These are phyloP conservation scores for Lymantria dispar DNA, from an alignment of 2,888 invertebrate species.

Conservation along the genomic window DNA sequence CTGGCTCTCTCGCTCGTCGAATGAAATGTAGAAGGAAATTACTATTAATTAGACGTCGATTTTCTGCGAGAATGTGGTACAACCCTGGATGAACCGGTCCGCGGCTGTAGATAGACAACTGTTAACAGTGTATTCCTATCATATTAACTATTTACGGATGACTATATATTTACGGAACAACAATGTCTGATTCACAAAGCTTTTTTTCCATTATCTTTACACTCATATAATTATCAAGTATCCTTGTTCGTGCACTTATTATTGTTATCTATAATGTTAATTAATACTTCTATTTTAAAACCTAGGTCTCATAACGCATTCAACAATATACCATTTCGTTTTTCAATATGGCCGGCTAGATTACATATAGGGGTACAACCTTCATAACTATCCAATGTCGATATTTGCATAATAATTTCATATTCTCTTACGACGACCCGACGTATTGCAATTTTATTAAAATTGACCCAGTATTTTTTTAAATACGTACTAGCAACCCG, in stretches of 20 bases:
- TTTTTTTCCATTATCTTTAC: background rate
- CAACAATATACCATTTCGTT: constrained; percentile 3
- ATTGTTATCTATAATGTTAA: background rate
- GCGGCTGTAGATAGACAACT: too few species aligned
- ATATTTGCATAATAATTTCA: constrained; percentile 26
- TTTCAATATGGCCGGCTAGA: background rate
- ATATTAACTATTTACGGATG: too few species aligned
- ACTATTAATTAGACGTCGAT: too few species aligned
- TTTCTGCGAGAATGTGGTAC: too few species aligned
- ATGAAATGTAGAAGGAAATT: too few species aligned
- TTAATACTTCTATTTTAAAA: constrained; percentile 1
- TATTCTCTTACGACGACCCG: constrained; percentile 7
- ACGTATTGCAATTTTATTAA: constrained; percentile 3
- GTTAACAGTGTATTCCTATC: too few species aligned
- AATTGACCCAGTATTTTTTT: background rate
- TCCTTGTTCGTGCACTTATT: background rate
- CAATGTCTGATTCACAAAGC: background rate
- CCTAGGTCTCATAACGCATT: background rate
- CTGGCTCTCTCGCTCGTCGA: too few species aligned
- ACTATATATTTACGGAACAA: background rate
- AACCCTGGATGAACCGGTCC: too few species aligned
- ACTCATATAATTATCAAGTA: background rate
- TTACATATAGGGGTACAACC: constrained; percentile 28
- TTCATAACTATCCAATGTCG: constrained; percentile 21
- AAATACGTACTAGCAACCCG: too few species aligned